These are phyloP conservation scores for Cottus gobio DNA, from an alignment of 2,113 vertebrate species.

Conservation along the genomic window DNA sequence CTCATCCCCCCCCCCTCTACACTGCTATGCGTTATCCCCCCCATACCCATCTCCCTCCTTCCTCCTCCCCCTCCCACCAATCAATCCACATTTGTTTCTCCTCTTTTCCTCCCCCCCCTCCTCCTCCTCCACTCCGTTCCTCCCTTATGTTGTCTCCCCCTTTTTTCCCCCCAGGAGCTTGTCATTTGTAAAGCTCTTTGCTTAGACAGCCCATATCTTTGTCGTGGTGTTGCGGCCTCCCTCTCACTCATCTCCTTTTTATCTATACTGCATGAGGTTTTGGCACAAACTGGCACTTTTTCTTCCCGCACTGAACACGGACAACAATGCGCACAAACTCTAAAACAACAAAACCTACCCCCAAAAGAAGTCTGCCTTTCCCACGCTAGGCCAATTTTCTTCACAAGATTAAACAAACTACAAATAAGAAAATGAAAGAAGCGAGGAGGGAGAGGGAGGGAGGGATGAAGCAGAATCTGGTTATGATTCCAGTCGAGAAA, in stretches of 20 bases:
- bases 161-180: constrained; percentile 68
- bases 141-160: constrained; percentile 58
- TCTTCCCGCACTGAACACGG: constrained; percentile 56
- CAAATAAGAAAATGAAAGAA: constrained; percentile 72
- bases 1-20: constrained; percentile 54
- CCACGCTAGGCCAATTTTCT: constrained; percentile 84
- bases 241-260: constrained; percentile 75
- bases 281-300: constrained; percentile 79
- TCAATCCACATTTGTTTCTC: constrained; percentile 80
- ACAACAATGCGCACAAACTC: constrained; percentile 66
- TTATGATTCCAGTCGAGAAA: constrained; percentile 79
- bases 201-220: constrained; percentile 82
- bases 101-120: constrained; percentile 52
- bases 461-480: constrained; percentile 66
- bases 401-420: constrained; percentile 82
- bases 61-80: constrained; percentile 60
- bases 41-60: constrained; percentile 62
- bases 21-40: constrained; percentile 63
- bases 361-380: constrained; percentile 77
- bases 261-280: constrained; percentile 82
- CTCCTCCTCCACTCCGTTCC: constrained; percentile 53
- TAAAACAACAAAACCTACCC: constrained; percentile 81
- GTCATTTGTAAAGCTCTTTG: constrained; percentile 83
- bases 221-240: constrained; percentile 79
- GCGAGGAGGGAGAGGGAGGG: not conserved